Evolutionary conservation across 2,113 vertebrate species (phyloP).

Genomic region (Limnothrissa miodon): DNA sequence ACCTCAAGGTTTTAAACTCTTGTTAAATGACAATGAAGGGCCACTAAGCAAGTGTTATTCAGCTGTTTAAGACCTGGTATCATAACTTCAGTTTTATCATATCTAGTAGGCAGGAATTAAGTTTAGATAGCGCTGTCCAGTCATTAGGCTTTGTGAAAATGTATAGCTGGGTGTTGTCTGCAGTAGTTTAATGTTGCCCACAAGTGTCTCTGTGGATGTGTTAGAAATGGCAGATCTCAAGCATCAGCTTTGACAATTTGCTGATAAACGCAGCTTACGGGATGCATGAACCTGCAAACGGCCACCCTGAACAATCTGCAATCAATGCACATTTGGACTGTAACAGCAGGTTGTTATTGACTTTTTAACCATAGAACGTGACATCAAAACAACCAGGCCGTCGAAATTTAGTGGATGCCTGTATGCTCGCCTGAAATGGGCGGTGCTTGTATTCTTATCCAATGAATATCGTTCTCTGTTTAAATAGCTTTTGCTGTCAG

Average conservation of each 20-base stretch:
- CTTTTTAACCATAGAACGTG: neutral
- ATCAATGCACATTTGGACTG: neutral
- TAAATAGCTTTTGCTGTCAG: constrained; percentile 90
- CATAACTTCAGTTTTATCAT: too few species aligned
- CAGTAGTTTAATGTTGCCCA: too few species aligned
- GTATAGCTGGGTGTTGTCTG: too few species aligned
- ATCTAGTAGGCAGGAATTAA: too few species aligned
- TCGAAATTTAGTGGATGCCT: neutral
- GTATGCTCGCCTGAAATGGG: constrained; percentile 59
- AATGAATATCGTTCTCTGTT: constrained; percentile 79
- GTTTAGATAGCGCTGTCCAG: too few species aligned
- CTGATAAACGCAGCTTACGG: neutral
- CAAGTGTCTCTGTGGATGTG: too few species aligned
- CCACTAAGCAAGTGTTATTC: too few species aligned
- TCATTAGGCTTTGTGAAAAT: too few species aligned
- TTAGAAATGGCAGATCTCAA: neutral
- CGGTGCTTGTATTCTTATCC: constrained; percentile 70
- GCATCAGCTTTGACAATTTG: neutral
- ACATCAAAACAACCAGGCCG: neutral
- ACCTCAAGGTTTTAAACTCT: too few species aligned
- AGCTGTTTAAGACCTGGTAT: too few species aligned
- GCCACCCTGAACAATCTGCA: too few species aligned
- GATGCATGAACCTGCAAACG: neutral
- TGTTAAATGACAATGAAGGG: too few species aligned
- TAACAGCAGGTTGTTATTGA: neutral